A percentile compares a stretch with the other conserved stretches of the same genome.
Conservation (phyloP, 2,113 vertebrate species). For the Tragelaphus buxtoni region DNA sequence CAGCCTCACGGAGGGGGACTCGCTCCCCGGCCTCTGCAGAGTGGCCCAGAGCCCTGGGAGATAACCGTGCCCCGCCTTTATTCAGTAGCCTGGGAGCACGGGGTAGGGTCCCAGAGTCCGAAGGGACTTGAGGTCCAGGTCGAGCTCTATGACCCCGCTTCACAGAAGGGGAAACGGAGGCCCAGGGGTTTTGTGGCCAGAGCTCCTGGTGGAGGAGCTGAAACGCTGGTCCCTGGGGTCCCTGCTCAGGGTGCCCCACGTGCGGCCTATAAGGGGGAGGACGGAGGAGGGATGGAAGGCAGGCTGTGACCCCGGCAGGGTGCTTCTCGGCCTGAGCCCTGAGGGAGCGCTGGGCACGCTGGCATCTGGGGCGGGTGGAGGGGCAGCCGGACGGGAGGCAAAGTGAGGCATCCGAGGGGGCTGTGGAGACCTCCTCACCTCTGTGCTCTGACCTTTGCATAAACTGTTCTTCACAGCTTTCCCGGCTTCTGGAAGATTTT, state of each 20-base stretch:
- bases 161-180: neutral
- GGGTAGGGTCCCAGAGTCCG: neutral
- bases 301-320: neutral
- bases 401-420: fast-evolving
- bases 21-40: neutral
- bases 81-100: fast-evolving
- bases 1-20: neutral
- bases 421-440: fast-evolving
- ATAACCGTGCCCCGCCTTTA: fast-evolving
- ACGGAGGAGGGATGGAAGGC: neutral
- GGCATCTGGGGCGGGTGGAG: neutral
- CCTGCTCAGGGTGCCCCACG: neutral
- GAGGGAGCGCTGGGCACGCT: neutral
- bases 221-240: too few species aligned
- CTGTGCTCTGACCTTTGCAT: neutral
- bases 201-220: neutral
- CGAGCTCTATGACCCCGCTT: neutral
- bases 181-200: neutral
- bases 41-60: neutral
- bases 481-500: fast-evolving
- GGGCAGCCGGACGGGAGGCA: fast-evolving
- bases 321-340: neutral
- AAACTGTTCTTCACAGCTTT: neutral
- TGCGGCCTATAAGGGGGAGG: fast-evolving
- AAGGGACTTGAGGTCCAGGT: neutral